phyloP scores from a whole-genome alignment of 2,888 invertebrate genomes.

The Podabrus alpinus region DNA sequence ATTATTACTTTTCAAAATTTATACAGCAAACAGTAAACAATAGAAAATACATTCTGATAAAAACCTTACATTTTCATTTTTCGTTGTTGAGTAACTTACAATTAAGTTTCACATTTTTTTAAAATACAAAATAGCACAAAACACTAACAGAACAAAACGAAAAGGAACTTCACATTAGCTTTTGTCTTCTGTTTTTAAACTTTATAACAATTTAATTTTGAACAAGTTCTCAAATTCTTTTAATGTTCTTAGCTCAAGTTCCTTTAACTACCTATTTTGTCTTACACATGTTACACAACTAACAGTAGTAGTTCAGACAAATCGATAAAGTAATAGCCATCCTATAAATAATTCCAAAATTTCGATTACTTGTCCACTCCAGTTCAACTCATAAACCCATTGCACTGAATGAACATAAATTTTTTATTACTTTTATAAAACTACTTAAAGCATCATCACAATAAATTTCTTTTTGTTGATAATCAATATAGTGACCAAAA shows the following conservation, averaged over 20 bases:
- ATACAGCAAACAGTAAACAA: not conserved
- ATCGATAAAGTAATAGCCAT: constrained; percentile 12
- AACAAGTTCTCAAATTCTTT: not conserved
- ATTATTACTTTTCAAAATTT: not conserved
- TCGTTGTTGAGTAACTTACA: not conserved
- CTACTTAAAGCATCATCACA: not conserved
- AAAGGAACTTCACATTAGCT: not conserved
- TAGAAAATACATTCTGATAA: not conserved
- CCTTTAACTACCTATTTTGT: not conserved
- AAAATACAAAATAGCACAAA: not conserved
- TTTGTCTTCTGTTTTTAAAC: not conserved
- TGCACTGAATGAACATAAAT: not conserved
- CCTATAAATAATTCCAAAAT: constrained; percentile 20
- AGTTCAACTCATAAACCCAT: not conserved
- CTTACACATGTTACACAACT: not conserved
- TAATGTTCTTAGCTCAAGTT: not conserved
- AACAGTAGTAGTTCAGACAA: not conserved
- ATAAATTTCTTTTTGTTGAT: not conserved
- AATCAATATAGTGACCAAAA: not conserved
- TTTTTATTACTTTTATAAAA: not conserved
- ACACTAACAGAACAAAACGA: not conserved
- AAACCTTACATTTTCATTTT: not conserved
- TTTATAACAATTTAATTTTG: not conserved
- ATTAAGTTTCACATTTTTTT: not conserved
- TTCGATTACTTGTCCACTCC: not conserved